Percentiles rank a stretch among this genome's conserved stretches.
These are phyloP conservation scores for Papilio gigon DNA, from an alignment of 2,888 invertebrate species.

Conservation along the genomic window DNA sequence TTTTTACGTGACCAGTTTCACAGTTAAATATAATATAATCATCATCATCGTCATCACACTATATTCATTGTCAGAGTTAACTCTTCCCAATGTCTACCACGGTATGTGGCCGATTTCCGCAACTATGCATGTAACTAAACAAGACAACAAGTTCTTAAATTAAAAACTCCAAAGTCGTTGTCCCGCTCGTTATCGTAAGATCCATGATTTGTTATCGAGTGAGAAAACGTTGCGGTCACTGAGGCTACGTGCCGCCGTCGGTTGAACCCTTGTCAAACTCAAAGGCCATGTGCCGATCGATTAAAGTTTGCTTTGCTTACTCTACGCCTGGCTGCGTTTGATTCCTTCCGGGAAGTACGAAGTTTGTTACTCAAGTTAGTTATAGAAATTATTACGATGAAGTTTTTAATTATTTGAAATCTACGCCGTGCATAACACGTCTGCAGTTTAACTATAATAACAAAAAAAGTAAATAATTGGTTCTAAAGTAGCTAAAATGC, in stretches of 20 bases:
- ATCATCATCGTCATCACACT: no score
- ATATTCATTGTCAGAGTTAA: no score
- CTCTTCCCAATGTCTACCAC: no score
- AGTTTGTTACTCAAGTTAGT: not conserved
- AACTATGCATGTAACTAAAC: no score
- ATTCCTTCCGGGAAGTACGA: not conserved
- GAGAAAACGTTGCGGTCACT: slow-evolving; percentile 1
- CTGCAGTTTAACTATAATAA: no score
- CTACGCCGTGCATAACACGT: no score
- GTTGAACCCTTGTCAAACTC: slow-evolving; percentile 58
- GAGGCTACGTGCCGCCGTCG: slow-evolving; percentile 4
- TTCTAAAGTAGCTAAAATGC: no score
- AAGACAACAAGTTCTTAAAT: no score
- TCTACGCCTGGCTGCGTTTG: slow-evolving; percentile 34
- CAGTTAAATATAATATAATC: no score
- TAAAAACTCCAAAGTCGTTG: not conserved
- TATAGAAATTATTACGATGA: not conserved
- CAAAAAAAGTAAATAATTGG: no score
- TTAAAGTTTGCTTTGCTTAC: slow-evolving; percentile 52
- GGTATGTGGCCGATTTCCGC: no score
- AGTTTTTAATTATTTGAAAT: not conserved
- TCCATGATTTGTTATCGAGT: slow-evolving; percentile 17
- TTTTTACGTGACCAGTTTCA: no score
- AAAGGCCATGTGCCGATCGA: slow-evolving; percentile 55
- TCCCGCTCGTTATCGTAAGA: not conserved